Evolutionary conservation across 2,797 vertebrate species (phyloP).

Genomic region (Philypnodon macrostomus): DNA sequence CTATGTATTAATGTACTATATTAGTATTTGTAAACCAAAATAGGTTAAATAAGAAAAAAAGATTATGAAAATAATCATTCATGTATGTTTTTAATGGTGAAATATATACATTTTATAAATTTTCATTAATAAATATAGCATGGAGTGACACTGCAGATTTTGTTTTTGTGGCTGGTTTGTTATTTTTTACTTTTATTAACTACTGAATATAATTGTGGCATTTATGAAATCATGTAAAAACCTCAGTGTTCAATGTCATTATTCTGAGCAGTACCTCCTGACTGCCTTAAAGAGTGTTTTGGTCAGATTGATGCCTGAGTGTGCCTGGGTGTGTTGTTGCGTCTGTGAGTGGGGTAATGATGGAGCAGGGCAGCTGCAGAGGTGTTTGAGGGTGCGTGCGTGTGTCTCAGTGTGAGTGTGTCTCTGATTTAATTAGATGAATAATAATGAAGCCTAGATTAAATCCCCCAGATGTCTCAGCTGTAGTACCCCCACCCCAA

Average conservation of each 20-base stretch:
- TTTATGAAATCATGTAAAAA: background rate
- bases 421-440: constrained; percentile 87
- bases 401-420: constrained; percentile 63
- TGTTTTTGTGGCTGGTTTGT: no score
- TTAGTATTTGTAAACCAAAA: no score
- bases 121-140: no score
- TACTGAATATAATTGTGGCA: background rate
- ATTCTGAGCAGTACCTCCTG: no score
- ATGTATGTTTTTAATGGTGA: no score
- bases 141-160: no score
- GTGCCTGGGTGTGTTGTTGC: constrained; percentile 33
- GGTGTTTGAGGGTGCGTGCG: constrained; percentile 66
- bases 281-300: constrained; percentile 14
- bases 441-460: constrained; percentile 86
- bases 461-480: constrained; percentile 86
- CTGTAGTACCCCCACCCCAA: constrained; percentile 76
- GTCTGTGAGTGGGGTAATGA: constrained; percentile 45
- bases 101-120: no score
- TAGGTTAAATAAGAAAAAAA: no score
- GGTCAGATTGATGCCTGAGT: constrained; percentile 23
- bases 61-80: no score
- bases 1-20: no score
- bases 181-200: background rate
- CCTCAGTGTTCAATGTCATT: no score
- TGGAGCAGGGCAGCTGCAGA: constrained; percentile 66